These are phyloP conservation scores for Aproaerema taeniolella DNA, from an alignment of 2,888 invertebrate genomes.

Conservation along the genomic window DNA sequence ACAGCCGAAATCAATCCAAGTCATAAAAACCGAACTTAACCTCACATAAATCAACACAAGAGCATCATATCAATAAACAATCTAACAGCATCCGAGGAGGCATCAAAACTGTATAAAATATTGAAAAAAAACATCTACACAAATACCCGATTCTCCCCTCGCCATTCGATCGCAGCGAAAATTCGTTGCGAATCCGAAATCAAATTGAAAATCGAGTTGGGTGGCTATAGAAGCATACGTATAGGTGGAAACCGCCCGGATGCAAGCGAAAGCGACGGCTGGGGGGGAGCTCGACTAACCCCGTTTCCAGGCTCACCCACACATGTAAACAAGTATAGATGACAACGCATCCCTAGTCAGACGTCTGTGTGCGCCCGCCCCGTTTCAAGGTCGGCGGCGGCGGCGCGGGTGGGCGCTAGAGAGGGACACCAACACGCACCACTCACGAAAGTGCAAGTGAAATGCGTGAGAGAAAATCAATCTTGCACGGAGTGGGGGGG, in stretches of 20 bases:
- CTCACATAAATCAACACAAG: not conserved
- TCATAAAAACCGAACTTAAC: not conserved
- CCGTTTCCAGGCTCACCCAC: conserved; percentile 46
- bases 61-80: conserved; percentile 7
- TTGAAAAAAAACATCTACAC: conserved; percentile 6
- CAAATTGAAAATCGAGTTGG: conserved; percentile 52
- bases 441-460: conserved; percentile 68
- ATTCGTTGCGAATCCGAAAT: conserved; percentile 46
- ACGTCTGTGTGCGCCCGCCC: conserved; percentile 50
- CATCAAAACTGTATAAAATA: conserved; percentile 5
- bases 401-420: conserved; percentile 37
- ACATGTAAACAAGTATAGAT: conserved; percentile 27
- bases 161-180: conserved; percentile 28
- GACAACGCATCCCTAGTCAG: conserved; percentile 47
- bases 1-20: too few species aligned
- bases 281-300: conserved; percentile 52
- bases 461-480: conserved; percentile 73
- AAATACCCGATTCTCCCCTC: conserved; percentile 11
- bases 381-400: conserved; percentile 70
- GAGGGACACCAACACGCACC: conserved; percentile 48
- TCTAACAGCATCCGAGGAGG: not conserved
- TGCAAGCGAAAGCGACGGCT: conserved; percentile 68
- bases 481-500: conserved; percentile 65
- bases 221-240: conserved; percentile 11
- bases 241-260: conserved; percentile 41